phyloP scores from a whole-genome alignment of 1,140 invertebrate species.

The Leptinotarsa texana region DNA sequence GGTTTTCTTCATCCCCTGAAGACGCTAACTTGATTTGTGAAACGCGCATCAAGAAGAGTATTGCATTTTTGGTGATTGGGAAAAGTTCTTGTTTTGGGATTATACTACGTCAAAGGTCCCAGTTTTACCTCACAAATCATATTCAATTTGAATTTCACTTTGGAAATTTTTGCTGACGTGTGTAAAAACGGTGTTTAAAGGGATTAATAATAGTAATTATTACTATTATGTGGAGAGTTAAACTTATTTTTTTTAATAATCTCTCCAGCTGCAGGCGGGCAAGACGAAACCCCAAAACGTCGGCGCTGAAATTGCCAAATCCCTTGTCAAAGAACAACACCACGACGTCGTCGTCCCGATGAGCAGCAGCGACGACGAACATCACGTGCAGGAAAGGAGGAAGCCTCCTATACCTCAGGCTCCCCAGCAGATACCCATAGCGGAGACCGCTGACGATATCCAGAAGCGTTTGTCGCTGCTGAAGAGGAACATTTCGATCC shows the following conservation, averaged over 20 bases:
- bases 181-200: too few relatives aligned
- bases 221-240: too few relatives aligned
- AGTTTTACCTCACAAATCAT: too few relatives aligned
- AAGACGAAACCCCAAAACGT: conserved; percentile 55
- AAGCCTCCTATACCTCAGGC: not conserved
- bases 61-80: too few relatives aligned
- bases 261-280: not conserved
- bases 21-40: too few relatives aligned
- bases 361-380: conserved; percentile 40
- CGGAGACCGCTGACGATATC: conserved; percentile 36
- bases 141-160: too few relatives aligned
- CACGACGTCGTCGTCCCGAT: conserved; percentile 19
- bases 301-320: conserved; percentile 45
- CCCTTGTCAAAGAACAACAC: conserved; percentile 1
- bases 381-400: not conserved
- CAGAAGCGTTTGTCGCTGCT: conserved; percentile 42
- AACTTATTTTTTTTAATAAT: not conserved
- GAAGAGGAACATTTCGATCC: conserved; percentile 47
- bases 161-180: too few relatives aligned
- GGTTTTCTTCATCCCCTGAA: too few relatives aligned
- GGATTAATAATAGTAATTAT: too few relatives aligned
- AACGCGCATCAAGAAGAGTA: too few relatives aligned
- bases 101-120: too few relatives aligned
- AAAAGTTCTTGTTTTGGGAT: too few relatives aligned
- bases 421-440: not conserved